phyloP scores from a whole-genome alignment of 1,140 invertebrate genomes.

The Antheraea mylitta region DNA sequence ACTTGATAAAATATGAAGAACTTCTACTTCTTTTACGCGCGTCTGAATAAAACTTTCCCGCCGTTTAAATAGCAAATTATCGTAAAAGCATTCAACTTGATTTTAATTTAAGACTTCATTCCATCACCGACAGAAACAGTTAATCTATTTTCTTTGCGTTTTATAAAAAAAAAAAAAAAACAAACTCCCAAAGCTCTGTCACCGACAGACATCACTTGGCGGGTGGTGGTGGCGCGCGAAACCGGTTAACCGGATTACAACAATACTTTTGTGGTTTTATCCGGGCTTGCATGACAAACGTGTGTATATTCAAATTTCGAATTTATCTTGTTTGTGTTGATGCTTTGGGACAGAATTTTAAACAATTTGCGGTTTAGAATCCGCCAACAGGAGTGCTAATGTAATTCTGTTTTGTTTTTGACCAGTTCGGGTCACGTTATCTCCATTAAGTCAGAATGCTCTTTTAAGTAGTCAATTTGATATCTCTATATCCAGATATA shows the following conservation, averaged over 20 bases:
- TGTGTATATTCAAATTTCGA: conserved; percentile 30
- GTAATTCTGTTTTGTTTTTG: conserved; percentile 25
- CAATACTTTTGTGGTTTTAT: conserved; percentile 37
- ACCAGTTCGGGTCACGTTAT: conserved; percentile 20
- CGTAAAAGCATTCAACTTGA: background rate
- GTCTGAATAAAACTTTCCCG: background rate
- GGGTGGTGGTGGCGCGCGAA: conserved; percentile 29
- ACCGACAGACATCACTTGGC: conserved; percentile 28
- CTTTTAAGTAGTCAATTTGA: background rate
- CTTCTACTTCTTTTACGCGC: too few species aligned
- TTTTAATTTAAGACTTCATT: background rate
- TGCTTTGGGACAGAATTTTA: background rate
- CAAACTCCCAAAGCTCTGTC: conserved; percentile 18
- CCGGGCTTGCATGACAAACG: conserved; percentile 16
- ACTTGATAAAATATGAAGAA: too few species aligned
- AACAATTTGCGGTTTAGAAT: conserved; percentile 12
- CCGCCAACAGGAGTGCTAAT: conserved; percentile 13
- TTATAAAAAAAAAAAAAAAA: background rate
- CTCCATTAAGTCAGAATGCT: conserved; percentile 14
- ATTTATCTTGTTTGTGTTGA: conserved; percentile 25
- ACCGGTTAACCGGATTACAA: conserved; percentile 43
- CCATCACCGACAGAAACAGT: background rate
- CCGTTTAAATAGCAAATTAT: background rate
- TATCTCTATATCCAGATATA: background rate
- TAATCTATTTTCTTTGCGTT: conserved; percentile 16